Conservation (phyloP, 2,113 vertebrate species). For the Camelus bactrianus region DNA sequence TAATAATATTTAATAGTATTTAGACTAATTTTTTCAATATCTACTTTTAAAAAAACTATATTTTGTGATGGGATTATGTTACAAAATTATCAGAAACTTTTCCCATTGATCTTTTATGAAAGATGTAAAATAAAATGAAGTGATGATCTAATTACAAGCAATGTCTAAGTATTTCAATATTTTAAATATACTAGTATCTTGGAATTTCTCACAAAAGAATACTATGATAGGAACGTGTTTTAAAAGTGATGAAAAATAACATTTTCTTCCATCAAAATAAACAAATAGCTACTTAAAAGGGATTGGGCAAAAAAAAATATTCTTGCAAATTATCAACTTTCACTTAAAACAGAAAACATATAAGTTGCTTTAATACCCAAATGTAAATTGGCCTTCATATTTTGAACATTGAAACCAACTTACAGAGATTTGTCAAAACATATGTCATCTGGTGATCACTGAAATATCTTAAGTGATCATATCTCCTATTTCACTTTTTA, state of each 20-base stretch:
- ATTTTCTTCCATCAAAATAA: background rate
- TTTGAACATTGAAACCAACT: background rate
- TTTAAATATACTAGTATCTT: conserved; percentile 1
- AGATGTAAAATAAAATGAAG: background rate
- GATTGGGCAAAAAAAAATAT: background rate
- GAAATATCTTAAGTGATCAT: background rate
- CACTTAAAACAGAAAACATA: background rate
- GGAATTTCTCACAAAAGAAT: background rate
- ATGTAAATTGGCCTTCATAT: background rate
- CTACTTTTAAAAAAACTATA: background rate
- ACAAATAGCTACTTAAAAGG: background rate
- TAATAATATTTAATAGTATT: background rate
- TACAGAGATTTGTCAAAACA: background rate
- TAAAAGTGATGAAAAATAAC: background rate
- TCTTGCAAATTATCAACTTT: background rate
- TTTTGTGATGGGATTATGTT: background rate
- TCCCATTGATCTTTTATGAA: background rate
- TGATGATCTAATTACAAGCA: background rate
- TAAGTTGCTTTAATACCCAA: background rate
- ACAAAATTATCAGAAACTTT: background rate
- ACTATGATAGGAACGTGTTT: background rate
- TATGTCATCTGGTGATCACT: background rate
- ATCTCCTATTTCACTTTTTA: background rate
- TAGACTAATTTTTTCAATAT: background rate
- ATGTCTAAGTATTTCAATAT: background rate